Evolutionary conservation across 2,113 vertebrate species (phyloP).

Genomic region (Platichthys flesus): DNA sequence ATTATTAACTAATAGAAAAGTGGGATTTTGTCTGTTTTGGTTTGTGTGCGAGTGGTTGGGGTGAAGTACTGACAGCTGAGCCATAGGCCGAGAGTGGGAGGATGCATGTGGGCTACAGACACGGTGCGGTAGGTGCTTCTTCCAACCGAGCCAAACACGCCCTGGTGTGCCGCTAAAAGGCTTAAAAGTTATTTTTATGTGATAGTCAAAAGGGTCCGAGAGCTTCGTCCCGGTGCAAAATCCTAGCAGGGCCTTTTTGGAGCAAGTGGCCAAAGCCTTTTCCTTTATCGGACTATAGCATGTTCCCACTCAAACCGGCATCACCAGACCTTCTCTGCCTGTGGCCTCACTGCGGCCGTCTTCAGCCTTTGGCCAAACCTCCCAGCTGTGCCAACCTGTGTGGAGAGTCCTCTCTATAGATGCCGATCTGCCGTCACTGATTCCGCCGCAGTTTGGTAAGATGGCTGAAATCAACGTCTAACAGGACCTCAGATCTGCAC

Average conservation of each 20-base stretch:
- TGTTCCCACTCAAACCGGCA: conserved; percentile 61
- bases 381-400: conserved; percentile 73
- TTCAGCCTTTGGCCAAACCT: conserved; percentile 69
- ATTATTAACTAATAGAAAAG: conserved; percentile 42
- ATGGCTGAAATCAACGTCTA: conserved; percentile 35
- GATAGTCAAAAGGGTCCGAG: neutral
- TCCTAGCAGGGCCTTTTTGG: conserved; percentile 41
- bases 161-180: neutral
- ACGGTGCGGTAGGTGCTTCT: neutral
- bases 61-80: conserved; percentile 44
- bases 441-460: conserved; percentile 17
- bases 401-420: conserved; percentile 47
- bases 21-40: conserved; percentile 9
- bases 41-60: conserved; percentile 33
- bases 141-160: neutral
- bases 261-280: conserved; percentile 62
- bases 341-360: conserved; percentile 63
- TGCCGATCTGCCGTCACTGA: conserved; percentile 60
- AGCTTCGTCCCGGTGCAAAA: neutral
- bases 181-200: neutral
- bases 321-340: conserved; percentile 64
- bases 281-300: conserved; percentile 56
- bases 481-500: conserved; percentile 63
- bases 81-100: conserved; percentile 50
- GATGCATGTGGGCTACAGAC: conserved; percentile 8